These are phyloP conservation scores for Sipha maydis DNA, from an alignment of 2,888 invertebrate genomes.

Conservation along the genomic window DNA sequence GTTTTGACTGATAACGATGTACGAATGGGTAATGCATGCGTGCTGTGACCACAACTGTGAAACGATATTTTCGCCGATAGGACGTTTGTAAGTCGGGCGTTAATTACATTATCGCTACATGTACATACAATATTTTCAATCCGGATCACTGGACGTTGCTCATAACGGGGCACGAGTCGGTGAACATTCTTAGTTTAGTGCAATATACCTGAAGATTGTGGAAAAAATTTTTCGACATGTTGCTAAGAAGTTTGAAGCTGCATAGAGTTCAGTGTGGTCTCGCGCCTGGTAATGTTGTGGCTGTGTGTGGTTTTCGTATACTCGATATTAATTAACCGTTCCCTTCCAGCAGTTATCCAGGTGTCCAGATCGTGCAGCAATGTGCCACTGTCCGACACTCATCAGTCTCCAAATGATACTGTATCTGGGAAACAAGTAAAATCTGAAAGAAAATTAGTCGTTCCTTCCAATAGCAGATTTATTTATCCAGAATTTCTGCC, in stretches of 20 bases:
- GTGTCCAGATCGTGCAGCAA: slow-evolving; percentile 22
- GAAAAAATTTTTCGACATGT: slow-evolving; percentile 15
- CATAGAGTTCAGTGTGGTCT: not conserved
- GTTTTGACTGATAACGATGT: not conserved
- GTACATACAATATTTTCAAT: no score
- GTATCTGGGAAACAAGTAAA: slow-evolving; percentile 33
- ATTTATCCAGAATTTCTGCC: slow-evolving; percentile 92
- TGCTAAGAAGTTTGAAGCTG: slow-evolving; percentile 14
- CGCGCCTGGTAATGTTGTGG: not conserved
- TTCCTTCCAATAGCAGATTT: slow-evolving; percentile 44
- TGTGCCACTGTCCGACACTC: not conserved
- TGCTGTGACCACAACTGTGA: no score
- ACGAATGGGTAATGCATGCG: no score
- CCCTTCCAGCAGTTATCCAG: not conserved
- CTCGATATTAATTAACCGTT: not conserved
- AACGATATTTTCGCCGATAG: no score
- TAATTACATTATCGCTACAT: no score
- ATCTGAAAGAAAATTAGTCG: slow-evolving; percentile 48
- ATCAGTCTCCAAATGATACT: slow-evolving; percentile 20
- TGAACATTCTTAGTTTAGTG: not conserved
- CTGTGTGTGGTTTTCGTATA: not conserved
- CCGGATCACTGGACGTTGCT: no score
- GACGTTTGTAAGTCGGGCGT: no score
- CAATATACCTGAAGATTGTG: not conserved
- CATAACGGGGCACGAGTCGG: no score